Evolutionary conservation across 2,797 vertebrate genomes (phyloP), one percentile per base, ranked within the genome.

Genomic region (Vespertilio murinus): DNA sequence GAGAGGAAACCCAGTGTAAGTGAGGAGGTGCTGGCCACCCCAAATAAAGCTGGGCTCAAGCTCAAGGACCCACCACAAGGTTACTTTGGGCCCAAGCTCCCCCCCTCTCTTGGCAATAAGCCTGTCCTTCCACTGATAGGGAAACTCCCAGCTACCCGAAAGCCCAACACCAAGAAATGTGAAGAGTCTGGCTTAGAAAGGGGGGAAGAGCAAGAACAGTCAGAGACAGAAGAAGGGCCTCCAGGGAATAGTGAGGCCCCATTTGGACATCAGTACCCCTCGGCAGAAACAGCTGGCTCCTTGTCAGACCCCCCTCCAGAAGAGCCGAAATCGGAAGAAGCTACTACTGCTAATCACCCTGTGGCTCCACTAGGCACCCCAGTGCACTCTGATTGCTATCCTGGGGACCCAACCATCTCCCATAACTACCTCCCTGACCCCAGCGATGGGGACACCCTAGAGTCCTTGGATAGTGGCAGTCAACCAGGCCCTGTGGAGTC

Each of bases 1-100:
- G 98, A 98, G 85, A 98, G 98, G 96, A 98, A 98, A 70, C 94
- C 97, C 11, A 97, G 95, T 0, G 1, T 97, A 9, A 82, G 97
- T 45, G 98, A 99, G 0, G 98, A 99, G 61, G 97, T 99, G 96
- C 96, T 98, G 86, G 96, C 92, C 90, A 95, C 96, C 94, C 97
- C 98, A 79, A 98, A 89, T 95, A 99, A 99, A 97, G 97, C 98
- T 45, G 99, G 99, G 38, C 97, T 98, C 90, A 99, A 99, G 97
- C 98, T 99, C 88, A 99, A 99, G 96, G 99, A 99, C 96, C 99
- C 99, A 56, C 99, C 99, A 14, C 99, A 99, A 96, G 99, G 99
- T 64, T 99, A 99, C 97, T 99, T 99, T 78, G 99, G 99, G 67
- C 99, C 99, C 4, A 99, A 99, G 96, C 98, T 99, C 10, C 99